These are phyloP conservation scores for Oryzias curvinotus DNA, from an alignment of 2,113 vertebrate species.

Conservation along the genomic window DNA sequence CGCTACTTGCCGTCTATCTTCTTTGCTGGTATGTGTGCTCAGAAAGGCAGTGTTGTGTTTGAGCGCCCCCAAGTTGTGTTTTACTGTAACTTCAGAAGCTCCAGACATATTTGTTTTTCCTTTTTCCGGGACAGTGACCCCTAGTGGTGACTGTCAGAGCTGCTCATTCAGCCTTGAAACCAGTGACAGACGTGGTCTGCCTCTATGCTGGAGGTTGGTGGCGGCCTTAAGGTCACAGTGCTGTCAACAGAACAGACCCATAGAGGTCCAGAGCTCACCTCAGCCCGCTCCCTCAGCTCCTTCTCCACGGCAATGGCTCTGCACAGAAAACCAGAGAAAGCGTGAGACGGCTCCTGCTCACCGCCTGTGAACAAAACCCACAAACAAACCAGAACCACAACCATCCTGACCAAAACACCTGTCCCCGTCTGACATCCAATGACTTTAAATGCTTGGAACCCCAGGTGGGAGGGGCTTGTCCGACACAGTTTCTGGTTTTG, in stretches of 20 bases:
- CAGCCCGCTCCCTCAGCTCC: slow-evolving; percentile 85
- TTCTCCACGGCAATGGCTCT: slow-evolving; percentile 92
- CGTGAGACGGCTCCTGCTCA: neutral
- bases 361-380: neutral
- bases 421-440: no score
- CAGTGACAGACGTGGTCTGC: neutral
- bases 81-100: no score
- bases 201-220: neutral
- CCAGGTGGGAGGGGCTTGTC: no score
- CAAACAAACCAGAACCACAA: neutral
- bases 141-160: neutral
- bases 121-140: neutral
- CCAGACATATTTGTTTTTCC: no score
- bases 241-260: no score
- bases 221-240: no score
- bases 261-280: slow-evolving; percentile 81
- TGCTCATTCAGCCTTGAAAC: no score
- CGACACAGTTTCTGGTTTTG: neutral
- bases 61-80: no score
- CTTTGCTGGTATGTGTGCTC: no score
- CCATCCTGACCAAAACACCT: neutral
- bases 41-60: no score
- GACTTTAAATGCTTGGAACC: no score
- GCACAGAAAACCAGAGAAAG: slow-evolving; percentile 62
- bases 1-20: no score